These are phyloP conservation scores for Oreotragus oreotragus DNA, from an alignment of 2,113 vertebrate genomes.

Conservation along the genomic window DNA sequence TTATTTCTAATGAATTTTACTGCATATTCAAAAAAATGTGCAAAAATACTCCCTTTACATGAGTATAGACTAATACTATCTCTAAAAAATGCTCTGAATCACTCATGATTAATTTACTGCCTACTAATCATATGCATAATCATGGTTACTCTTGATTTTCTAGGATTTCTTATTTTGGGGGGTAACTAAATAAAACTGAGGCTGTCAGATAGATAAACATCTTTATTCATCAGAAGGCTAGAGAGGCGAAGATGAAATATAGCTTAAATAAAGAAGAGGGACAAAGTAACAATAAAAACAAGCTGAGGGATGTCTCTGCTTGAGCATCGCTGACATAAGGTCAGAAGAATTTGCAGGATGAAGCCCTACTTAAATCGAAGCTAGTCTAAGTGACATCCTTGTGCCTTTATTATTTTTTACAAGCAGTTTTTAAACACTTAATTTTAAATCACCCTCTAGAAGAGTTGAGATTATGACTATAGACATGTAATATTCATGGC, in stretches of 20 bases:
- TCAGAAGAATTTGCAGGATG: neutral
- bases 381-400: neutral
- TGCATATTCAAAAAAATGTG: neutral
- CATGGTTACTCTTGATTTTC: neutral
- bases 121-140: neutral
- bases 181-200: constrained; percentile 6
- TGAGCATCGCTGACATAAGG: neutral
- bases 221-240: neutral
- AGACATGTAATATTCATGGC: neutral
- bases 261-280: neutral
- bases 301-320: neutral
- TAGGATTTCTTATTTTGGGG: neutral
- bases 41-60: neutral
- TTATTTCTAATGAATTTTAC: neutral
- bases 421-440: constrained; percentile 5
- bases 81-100: neutral
- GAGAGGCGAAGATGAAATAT: neutral
- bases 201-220: neutral
- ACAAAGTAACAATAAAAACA: constrained; percentile 19
- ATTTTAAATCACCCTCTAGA: neutral
- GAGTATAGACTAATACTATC: neutral
- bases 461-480: neutral
- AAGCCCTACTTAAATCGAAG: neutral
- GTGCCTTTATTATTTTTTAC: neutral
- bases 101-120: neutral